Percentiles rank a stretch among this genome's conserved stretches.
These are phyloP conservation scores for Drosophila micromelanica DNA, from an alignment of 1,140 invertebrate species.

Conservation along the genomic window DNA sequence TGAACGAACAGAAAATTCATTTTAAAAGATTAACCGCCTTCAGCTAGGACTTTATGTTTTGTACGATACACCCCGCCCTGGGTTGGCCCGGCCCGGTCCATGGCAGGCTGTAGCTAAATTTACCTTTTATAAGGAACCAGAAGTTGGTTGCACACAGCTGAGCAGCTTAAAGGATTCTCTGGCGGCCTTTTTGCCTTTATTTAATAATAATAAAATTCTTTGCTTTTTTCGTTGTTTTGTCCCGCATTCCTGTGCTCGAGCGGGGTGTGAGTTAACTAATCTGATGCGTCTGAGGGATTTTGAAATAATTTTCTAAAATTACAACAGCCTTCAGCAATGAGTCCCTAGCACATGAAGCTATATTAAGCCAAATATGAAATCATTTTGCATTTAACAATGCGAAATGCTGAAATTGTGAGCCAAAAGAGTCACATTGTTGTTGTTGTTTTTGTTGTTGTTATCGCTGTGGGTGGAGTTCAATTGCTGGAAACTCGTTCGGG, in stretches of 20 bases:
- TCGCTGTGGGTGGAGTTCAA: not conserved
- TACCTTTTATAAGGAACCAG: constrained; percentile 41
- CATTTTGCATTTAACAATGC: constrained; percentile 56
- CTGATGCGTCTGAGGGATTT: constrained; percentile 30
- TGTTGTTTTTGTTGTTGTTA: constrained; percentile 2
- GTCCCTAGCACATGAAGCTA: constrained; percentile 43
- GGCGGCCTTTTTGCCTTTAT: constrained; percentile 23
- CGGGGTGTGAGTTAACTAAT: constrained; percentile 3
- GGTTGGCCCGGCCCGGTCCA: not conserved
- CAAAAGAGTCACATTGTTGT: not conserved
- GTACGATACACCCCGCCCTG: no score
- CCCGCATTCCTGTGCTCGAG: not conserved
- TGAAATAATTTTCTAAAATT: constrained; percentile 71
- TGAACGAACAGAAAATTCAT: constrained; percentile 43
- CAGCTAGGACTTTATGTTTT: constrained; percentile 7
- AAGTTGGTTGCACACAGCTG: constrained; percentile 3
- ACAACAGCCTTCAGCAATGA: constrained; percentile 26
- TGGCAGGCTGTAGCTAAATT: constrained; percentile 44
- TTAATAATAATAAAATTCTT: constrained; percentile 49
- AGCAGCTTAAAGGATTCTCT: constrained; percentile 66
- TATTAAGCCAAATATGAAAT: constrained; percentile 69
- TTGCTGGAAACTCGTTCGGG: constrained; percentile 54
- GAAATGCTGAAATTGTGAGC: constrained; percentile 10
- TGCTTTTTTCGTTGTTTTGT: constrained; percentile 1
- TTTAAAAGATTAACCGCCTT: constrained; percentile 30